Evolutionary conservation across 2,113 vertebrate species (phyloP), one percentile per base, ranked within the genome.

Genomic region (Caracal caracal): DNA sequence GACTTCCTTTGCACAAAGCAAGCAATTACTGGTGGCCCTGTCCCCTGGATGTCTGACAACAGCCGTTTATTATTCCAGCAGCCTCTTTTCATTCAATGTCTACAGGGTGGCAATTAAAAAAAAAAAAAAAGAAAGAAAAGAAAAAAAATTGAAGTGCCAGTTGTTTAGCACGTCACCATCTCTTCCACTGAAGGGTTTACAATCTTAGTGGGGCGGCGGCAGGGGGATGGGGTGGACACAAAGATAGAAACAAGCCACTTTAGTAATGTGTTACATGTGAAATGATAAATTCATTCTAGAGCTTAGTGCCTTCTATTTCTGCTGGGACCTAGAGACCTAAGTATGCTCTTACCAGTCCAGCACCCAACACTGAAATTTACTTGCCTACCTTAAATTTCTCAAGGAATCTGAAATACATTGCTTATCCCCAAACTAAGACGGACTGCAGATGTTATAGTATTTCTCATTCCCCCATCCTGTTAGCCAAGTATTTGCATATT

Each of bases 401-500:
- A 37, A 65, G 33, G 28, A 95, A 66, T 95, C n/a, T 49, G 63
- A 93, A 93, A 95, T 84, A 10, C 47, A 35, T 90, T 61, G n/a
- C 63, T 96, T 70, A n/a, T 89, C n/a, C 19, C 70, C 20, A 89
- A 92, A 78, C 33, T 47, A 75, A 93, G 84, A 76, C 26, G 94
- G 15, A 1, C 30, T 89, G 4, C 61, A 83, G 70, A 47, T 93
- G 28, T 87, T 92, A 79, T 5, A 88, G 15, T 76, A 30, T 83
- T 81, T 96, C 40, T 79, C 9, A n/a, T 84, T 93, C 35, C 10
- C 40, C 26, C 80, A 59, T 20, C 24, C 51, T 66, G 0, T 76
- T 93, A 88, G 83, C 20, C 61, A 93, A 78, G n/a, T 88, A 93
- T 97, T 95, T 96, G 88, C 80, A 90, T 97, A 92, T 93, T 95